Percentiles rank a stretch among this genome's conserved stretches.
Evolutionary conservation across 2,888 invertebrate species (phyloP).

Genomic region (Tyria jacobaeae): DNA sequence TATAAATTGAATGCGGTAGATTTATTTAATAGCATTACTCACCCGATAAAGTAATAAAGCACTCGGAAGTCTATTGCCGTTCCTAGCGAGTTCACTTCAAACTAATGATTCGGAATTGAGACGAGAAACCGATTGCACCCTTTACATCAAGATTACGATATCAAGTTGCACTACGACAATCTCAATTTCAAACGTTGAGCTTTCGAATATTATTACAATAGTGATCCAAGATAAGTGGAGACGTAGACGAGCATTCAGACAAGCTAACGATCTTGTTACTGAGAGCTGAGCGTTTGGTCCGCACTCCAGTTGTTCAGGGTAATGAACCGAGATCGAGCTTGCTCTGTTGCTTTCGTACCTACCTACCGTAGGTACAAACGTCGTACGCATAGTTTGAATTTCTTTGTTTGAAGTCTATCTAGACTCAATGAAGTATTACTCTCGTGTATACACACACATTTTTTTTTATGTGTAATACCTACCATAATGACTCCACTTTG

Average conservation of each 20-base stretch:
- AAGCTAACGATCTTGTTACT: constrained; percentile 62
- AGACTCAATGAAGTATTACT: neutral
- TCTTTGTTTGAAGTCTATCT: neutral
- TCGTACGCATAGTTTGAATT: neutral
- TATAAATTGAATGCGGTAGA: constrained; percentile 16
- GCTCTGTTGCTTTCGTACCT: constrained; percentile 5
- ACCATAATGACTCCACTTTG: too few species aligned
- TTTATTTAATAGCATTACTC: constrained; percentile 42
- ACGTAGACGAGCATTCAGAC: constrained; percentile 49
- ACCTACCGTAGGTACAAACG: neutral
- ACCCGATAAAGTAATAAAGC: constrained; percentile 18
- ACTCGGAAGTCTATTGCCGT: constrained; percentile 40
- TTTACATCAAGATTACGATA: constrained; percentile 37
- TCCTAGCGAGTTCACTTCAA: constrained; percentile 34
- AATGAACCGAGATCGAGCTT: constrained; percentile 55
- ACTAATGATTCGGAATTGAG: constrained; percentile 56
- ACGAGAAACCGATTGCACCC: constrained; percentile 49
- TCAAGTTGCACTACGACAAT: constrained; percentile 37
- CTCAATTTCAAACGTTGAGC: constrained; percentile 34
- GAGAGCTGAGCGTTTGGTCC: constrained; percentile 42
- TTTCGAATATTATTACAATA: constrained; percentile 54
- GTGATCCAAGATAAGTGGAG: constrained; percentile 46
- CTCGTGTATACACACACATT: too few species aligned
- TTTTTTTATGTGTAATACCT: too few species aligned
- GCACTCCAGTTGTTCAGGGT: constrained; percentile 46